Conservation (phyloP, 1,140 invertebrate genomes). For the Euglossa dilemma region DNA sequence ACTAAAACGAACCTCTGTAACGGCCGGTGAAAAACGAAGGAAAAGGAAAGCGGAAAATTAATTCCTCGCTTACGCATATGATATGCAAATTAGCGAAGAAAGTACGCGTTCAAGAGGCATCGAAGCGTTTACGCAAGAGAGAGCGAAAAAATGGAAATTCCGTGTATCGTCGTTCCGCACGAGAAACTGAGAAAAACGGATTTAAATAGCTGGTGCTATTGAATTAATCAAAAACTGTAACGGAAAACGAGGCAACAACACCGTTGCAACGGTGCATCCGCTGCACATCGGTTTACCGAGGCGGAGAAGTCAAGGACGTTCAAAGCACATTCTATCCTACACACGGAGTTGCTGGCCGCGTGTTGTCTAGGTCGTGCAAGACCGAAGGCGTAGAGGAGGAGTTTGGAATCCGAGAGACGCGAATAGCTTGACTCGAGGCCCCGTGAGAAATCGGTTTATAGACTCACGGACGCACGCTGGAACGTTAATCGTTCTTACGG, state of each 20-base stretch:
- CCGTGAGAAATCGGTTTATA: constrained; percentile 43
- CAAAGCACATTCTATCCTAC: constrained; percentile 45
- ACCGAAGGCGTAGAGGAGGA: constrained; percentile 38
- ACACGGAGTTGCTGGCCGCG: constrained; percentile 6
- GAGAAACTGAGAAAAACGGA: not conserved
- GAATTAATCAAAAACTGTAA: constrained; percentile 44
- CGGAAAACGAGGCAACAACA: constrained; percentile 26
- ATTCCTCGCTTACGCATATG: too few relatives aligned
- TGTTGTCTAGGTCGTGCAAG: constrained; percentile 65
- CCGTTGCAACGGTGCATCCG: constrained; percentile 50
- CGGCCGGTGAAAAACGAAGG: not conserved
- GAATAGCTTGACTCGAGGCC: not conserved
- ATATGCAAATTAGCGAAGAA: not conserved
- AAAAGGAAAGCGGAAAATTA: not conserved
- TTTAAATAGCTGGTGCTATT: constrained; percentile 24
- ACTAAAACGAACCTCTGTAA: too few relatives aligned
- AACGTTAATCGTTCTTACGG: constrained; percentile 22
- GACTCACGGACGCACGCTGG: not conserved
- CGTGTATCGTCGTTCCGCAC: not conserved
- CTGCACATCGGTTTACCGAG: constrained; percentile 34
- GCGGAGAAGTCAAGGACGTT: constrained; percentile 51
- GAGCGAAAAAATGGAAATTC: not conserved
- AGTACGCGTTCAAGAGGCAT: not conserved
- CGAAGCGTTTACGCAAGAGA: not conserved
- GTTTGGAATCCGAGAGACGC: constrained; percentile 43